phyloP scores from a whole-genome alignment of 1,140 invertebrate species.

The Drosophila dunni region DNA sequence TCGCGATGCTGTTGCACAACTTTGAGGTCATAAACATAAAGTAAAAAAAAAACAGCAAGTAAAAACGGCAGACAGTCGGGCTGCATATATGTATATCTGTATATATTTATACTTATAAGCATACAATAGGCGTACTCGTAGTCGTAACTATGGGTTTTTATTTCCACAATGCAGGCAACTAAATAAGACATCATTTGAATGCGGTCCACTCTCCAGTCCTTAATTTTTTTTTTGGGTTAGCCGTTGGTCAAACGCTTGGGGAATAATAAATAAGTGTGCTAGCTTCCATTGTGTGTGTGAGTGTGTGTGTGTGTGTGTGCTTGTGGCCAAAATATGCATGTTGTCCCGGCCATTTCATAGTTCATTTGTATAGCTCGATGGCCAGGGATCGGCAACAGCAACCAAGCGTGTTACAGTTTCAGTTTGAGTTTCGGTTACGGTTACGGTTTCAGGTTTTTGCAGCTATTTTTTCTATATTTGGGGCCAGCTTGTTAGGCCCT shows the following conservation, averaged over 20 bases:
- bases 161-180: slow-evolving; percentile 70
- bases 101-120: background rate
- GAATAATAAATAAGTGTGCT: slow-evolving; percentile 78
- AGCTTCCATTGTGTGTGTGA: slow-evolving; percentile 19
- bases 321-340: slow-evolving; percentile 68
- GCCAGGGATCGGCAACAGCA: slow-evolving; percentile 22
- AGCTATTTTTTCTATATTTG: slow-evolving; percentile 12
- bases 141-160: slow-evolving; percentile 46
- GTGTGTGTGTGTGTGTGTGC: slow-evolving; percentile 41
- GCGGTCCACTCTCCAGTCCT: slow-evolving; percentile 43
- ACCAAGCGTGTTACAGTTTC: slow-evolving; percentile 63
- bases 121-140: slow-evolving; percentile 23
- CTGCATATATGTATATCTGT: slow-evolving; percentile 28
- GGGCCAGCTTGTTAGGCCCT: slow-evolving; percentile 43
- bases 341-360: slow-evolving; percentile 76
- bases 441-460: slow-evolving; percentile 45
- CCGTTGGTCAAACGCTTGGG: slow-evolving; percentile 78
- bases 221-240: slow-evolving; percentile 61
- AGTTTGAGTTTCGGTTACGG: slow-evolving; percentile 22
- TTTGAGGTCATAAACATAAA: slow-evolving; percentile 69
- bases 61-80: slow-evolving; percentile 15
- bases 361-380: slow-evolving; percentile 68
- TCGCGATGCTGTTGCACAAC: slow-evolving; percentile 80
- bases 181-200: slow-evolving; percentile 82
- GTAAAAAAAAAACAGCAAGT: slow-evolving; percentile 14